Conservation (phyloP, 2,113 vertebrate species). For the Passerina amoena region DNA sequence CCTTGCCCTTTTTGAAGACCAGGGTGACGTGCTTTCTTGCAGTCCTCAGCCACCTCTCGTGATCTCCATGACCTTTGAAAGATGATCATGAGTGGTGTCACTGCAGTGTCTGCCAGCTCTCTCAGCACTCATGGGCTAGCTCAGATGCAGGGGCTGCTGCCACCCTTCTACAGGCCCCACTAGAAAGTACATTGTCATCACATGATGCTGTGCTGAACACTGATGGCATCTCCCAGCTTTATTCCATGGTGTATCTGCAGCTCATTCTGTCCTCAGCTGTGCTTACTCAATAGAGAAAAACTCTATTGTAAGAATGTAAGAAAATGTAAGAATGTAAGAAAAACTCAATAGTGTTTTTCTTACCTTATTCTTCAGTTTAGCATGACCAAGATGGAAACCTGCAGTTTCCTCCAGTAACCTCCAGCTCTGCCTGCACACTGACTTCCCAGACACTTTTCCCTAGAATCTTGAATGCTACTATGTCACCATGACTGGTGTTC, state of each 20-base stretch:
- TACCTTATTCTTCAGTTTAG: no score
- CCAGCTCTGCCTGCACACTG: not conserved
- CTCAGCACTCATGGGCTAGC: not conserved
- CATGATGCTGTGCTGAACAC: not conserved
- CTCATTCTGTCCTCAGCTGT: not conserved
- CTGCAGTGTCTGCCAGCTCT: not conserved
- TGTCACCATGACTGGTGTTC: not conserved
- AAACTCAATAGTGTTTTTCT: not conserved
- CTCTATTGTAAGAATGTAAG: no score
- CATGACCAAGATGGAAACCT: fast-evolving
- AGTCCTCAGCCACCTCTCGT: not conserved
- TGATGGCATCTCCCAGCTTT: not conserved
- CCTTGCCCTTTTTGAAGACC: not conserved
- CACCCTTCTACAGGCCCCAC: not conserved
- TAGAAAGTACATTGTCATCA: fast-evolving
- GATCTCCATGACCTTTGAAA: not conserved
- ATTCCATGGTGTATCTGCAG: not conserved
- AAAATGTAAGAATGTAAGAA: no score
- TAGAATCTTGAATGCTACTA: not conserved
- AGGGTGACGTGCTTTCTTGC: not conserved
- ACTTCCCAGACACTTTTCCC: not conserved
- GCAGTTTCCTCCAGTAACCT: not conserved
- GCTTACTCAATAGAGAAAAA: no score
- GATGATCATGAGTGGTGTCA: not conserved
- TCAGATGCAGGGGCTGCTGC: not conserved